Evolutionary conservation across 2,797 vertebrate genomes (phyloP), one percentile per base, ranked within the genome.

Genomic region (Chromis chromis): DNA sequence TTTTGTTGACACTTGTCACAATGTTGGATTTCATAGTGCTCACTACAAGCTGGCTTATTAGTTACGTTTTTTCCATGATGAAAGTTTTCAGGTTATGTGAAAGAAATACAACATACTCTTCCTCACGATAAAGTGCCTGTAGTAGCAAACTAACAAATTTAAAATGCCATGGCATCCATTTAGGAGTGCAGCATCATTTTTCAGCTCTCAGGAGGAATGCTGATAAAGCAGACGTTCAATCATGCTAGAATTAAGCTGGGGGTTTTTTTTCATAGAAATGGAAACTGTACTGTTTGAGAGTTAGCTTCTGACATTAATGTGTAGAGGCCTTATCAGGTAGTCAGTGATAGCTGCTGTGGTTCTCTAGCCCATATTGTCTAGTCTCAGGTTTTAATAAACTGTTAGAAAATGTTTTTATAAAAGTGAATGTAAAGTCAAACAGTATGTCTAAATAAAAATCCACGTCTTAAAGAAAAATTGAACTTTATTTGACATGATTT

Each of bases 401-500:
- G 27, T 70, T 70, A 61, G 57, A 8, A 22, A 70, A 65, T 12
- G 49, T 65, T 25, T 62, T 53, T 63, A 28, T 55, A 63, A n/a
- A 40, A n/a, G 61, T 42, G 42, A 54, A 60, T 10, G 42, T 16
- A n/a, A n/a, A n/a, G n/a, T n/a, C n/a, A n/a, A n/a, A n/a, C n/a
- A n/a, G n/a, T n/a, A 2, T 21, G 8, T 66, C 22, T 59, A 4
- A 69, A 59, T 65, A 60, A 82, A 78, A 4, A 6, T 55, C 4
- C 17, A 64, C 14, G 40, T 57, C 11, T 71, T 75, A 62, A 66
- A 46, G 59, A 84, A 84, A 79, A 71, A 28, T 48, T 3, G 21
- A 1, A 24, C 22, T 89, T 86, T 85, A 86, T 86, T 88, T 63
- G 21, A 83, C 61, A 77, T 59, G 12, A 70, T 65, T n/a, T 9